Base-by-base conservation (phyloP, 1,140 invertebrate genomes). In the Pseudachorutes palmiensis region DNA sequence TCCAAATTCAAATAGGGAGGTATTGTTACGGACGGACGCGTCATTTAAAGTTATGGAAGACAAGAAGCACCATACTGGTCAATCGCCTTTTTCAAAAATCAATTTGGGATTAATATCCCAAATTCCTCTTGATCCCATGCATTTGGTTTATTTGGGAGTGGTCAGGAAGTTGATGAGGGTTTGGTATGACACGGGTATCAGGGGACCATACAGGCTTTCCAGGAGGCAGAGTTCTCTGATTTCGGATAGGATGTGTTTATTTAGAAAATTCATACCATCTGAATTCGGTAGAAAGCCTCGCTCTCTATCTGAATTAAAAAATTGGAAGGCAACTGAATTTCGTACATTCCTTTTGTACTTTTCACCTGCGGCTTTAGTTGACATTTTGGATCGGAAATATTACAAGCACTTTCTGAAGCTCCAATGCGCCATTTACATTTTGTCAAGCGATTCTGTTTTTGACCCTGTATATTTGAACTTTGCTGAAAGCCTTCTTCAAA, bases 321-420 rank as follows among this genome's bases (percentile, higher is more conserved):
- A 71, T 16, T 81, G 77, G 78, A 82, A 82, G 75, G 79, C 79
- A 9, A 81, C 79, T 32, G 79, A 82, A 71, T 79, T 79, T 74
- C 70, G 80, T 26, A 74, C 75, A 55, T 81, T 81, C 76, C 61
- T 82, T 30, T 66, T 80, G 5, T 81, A 81, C 72, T 74, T 75
- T 29, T 80, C 78, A 26, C 74, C 77, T 51, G 67, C 78, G 45
- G 74, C 77, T 31, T 69, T 80, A 48, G 75, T 74, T 70, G 67
- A 73, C 58, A 71, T 74, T 58, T 36, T 80, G 68, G 22, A 49
- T 57, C 62, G 75, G 33, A 68, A 75, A 31, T 31, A 76, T n/a
- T 81, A 78, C 75, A 62, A 77, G 48, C 73, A 81, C 69, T 81
- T 82, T 74, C 57, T 80, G 30, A 51, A 72, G 29, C 70, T 81